Percentiles rank a stretch among this genome's conserved stretches.
phyloP scores from a whole-genome alignment of 37 sponge, comb jelly and placozoan species.

The Geodia barretti region DNA sequence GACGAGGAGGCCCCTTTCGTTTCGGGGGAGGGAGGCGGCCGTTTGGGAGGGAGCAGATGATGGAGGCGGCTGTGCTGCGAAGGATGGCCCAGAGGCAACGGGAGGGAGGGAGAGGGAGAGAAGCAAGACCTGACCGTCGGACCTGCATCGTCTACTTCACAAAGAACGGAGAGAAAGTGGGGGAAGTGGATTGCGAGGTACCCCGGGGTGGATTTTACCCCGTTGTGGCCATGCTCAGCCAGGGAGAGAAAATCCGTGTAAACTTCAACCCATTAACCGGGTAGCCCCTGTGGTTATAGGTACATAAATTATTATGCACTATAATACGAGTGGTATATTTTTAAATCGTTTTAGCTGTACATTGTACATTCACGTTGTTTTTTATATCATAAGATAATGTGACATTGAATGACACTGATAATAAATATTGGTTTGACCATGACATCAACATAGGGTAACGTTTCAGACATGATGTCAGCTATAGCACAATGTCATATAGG shows the following conservation, averaged over 20 bases:
- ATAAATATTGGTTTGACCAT: too few species aligned
- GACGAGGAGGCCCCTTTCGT: neutral
- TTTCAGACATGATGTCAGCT: too few species aligned
- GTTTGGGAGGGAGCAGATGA: neutral
- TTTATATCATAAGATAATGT: too few species aligned
- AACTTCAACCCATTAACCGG: constrained; percentile 59
- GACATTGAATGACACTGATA: too few species aligned
- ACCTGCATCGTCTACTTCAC: constrained; percentile 60
- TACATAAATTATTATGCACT: too few species aligned
- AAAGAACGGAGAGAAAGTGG: constrained; percentile 57
- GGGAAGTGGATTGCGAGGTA: constrained; percentile 28
- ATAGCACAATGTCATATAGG: too few species aligned
- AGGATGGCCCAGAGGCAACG: neutral
- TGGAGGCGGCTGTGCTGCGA: neutral
- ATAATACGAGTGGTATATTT: too few species aligned
- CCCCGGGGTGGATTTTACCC: constrained; percentile 71
- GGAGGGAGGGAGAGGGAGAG: neutral
- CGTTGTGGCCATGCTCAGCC: constrained; percentile 61
- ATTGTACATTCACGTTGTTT: too few species aligned
- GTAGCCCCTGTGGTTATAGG: too few species aligned
- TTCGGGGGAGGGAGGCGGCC: neutral
- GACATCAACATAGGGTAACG: too few species aligned
- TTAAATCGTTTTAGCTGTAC: too few species aligned
- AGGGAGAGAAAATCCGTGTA: constrained; percentile 44
- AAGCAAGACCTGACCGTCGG: neutral